These are phyloP conservation scores for Agrochola lota DNA, from an alignment of 2,888 invertebrate species.

Conservation along the genomic window DNA sequence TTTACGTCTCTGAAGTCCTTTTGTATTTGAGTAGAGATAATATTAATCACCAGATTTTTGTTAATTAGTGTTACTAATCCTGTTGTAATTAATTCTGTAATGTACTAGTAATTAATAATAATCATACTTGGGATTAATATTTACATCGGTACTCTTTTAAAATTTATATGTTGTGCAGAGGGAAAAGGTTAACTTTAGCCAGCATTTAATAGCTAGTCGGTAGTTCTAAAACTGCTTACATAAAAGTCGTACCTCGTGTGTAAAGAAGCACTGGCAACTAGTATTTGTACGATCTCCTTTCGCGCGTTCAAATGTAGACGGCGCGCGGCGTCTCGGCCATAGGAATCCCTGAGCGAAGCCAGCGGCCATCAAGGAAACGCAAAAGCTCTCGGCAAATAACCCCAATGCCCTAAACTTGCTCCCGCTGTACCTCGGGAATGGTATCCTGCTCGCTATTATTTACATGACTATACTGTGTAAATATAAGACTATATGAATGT, in stretches of 20 bases:
- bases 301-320: slow-evolving; percentile 65
- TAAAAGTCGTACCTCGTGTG: slow-evolving; percentile 31
- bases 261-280: slow-evolving; percentile 50
- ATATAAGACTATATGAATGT: slow-evolving; percentile 47
- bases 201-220: slow-evolving; percentile 6
- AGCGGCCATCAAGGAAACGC: slow-evolving; percentile 75
- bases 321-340: slow-evolving; percentile 62
- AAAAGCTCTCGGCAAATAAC: slow-evolving; percentile 78
- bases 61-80: slow-evolving; percentile 9
- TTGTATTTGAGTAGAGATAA: slow-evolving; percentile 36
- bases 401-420: slow-evolving; percentile 72
- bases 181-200: background rate
- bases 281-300: slow-evolving; percentile 62
- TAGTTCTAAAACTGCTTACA: slow-evolving; percentile 23
- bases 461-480: slow-evolving; percentile 64
- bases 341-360: slow-evolving; percentile 74
- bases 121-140: background rate
- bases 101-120: background rate
- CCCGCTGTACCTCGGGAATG: slow-evolving; percentile 55
- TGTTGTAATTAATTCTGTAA: background rate
- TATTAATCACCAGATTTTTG: background rate
- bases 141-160: background rate
- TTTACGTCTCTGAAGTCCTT: slow-evolving; percentile 17
- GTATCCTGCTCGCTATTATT: slow-evolving; percentile 67
- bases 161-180: background rate